phyloP scores from a whole-genome alignment of 2,113 vertebrate species.

The Centrocercus urophasianus region DNA sequence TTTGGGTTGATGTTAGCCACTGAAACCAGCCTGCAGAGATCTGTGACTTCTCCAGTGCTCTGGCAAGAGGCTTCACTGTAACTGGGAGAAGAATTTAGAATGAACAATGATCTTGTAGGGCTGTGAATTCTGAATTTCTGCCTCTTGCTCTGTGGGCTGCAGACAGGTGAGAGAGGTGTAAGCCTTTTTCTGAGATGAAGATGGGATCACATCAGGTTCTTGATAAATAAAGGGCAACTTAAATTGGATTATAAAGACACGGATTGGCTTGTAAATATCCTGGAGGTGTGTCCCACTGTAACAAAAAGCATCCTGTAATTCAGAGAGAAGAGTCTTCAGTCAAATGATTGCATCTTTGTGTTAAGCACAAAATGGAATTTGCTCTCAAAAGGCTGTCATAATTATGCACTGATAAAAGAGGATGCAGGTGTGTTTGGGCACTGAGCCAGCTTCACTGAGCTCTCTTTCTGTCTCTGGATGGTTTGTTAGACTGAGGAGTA shows the following conservation, averaged over 20 bases:
- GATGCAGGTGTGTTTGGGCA: background rate
- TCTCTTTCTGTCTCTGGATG: background rate
- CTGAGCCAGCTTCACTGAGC: background rate
- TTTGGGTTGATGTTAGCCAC: background rate
- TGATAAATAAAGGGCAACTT: background rate
- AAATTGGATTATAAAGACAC: background rate
- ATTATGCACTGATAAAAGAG: background rate
- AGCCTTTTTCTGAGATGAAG: accelerated
- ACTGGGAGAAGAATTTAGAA: background rate
- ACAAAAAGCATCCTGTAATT: background rate
- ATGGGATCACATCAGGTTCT: background rate
- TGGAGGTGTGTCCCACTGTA: background rate
- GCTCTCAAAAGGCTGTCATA: background rate
- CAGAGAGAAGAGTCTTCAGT: background rate
- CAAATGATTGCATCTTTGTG: background rate
- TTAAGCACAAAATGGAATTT: background rate
- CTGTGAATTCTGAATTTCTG: background rate
- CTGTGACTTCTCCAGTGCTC: background rate
- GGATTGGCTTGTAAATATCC: background rate
- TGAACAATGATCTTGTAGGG: background rate
- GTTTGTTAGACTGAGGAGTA: background rate
- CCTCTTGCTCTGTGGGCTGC: background rate
- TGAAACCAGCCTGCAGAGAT: background rate
- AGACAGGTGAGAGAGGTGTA: background rate
- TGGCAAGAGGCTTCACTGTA: background rate